Conservation (phyloP, 2,888 invertebrate genomes). For the Apocheima hispidaria region DNA sequence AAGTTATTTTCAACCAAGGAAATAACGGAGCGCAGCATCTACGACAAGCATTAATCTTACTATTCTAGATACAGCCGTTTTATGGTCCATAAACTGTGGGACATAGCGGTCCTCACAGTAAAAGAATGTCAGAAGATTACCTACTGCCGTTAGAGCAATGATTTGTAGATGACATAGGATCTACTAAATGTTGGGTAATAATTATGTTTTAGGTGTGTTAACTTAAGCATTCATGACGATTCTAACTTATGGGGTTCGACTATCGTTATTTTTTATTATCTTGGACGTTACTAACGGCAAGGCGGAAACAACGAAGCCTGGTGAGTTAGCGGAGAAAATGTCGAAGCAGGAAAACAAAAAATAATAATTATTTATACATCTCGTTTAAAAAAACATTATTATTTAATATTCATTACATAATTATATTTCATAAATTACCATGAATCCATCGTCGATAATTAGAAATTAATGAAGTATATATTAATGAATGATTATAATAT, state of each 20-base stretch:
- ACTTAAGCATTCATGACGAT: background rate
- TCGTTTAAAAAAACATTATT: too few species aligned
- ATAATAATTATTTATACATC: too few species aligned
- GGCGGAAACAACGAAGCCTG: too few species aligned
- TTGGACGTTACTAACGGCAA: too few species aligned
- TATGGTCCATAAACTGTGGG: conserved; percentile 26
- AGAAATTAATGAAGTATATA: too few species aligned
- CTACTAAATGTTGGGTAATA: background rate
- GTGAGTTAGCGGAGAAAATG: too few species aligned
- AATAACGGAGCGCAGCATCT: conserved; percentile 10
- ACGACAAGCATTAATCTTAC: conserved; percentile 17
- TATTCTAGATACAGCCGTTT: conserved; percentile 9
- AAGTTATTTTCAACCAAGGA: background rate
- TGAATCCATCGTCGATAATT: too few species aligned
- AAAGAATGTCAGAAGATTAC: conserved; percentile 27
- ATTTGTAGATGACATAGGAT: conserved; percentile 16
- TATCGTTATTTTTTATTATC: too few species aligned
- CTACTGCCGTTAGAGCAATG: conserved; percentile 17
- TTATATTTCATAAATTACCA: too few species aligned
- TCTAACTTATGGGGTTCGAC: background rate
- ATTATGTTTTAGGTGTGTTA: background rate
- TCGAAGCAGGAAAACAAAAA: too few species aligned
- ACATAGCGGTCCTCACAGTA: conserved; percentile 15
- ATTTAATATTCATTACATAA: too few species aligned
- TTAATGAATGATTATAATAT: too few species aligned